phyloP scores from a whole-genome alignment of 2,888 invertebrate species.

The Cotesia congregata region DNA sequence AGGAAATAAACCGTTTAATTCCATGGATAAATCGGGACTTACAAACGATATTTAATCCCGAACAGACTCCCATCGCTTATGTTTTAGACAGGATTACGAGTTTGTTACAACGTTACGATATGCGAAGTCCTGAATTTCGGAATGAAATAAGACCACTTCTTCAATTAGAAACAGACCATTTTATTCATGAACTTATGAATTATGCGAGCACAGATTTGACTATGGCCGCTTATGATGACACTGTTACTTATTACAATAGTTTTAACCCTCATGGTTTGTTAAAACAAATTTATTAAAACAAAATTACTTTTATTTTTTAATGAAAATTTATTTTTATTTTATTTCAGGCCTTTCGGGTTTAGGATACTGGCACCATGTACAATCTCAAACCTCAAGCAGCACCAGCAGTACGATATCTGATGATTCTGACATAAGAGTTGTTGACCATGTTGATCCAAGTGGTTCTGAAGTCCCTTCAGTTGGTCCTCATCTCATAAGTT shows the following conservation, averaged over 20 bases:
- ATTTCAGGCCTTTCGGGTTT: background rate
- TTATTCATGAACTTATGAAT: constrained; percentile 89
- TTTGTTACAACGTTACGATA: constrained; percentile 78
- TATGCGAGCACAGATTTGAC: constrained; percentile 91
- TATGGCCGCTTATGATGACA: constrained; percentile 85
- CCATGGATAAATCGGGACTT: constrained; percentile 93
- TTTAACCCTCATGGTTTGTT: constrained; percentile 8
- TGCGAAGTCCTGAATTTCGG: constrained; percentile 80
- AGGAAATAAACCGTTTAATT: constrained; percentile 84
- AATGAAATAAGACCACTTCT: constrained; percentile 79
- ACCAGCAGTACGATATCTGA: constrained; percentile 54
- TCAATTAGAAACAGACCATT: constrained; percentile 83
- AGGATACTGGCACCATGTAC: constrained; percentile 52
- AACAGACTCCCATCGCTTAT: constrained; percentile 76
- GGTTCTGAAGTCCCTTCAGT: constrained; percentile 50
- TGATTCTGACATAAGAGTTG: constrained; percentile 60
- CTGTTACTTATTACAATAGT: constrained; percentile 74
- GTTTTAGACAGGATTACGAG: constrained; percentile 80
- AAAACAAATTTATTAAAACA: background rate
- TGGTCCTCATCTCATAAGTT: constrained; percentile 52
- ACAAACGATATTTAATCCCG: constrained; percentile 79
- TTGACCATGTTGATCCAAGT: constrained; percentile 52
- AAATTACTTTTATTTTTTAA: background rate
- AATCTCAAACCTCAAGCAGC: constrained; percentile 52
- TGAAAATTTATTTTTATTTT: background rate